Evolutionary conservation across 2,797 vertebrate species (phyloP).

Genomic region (Australoheros facetus): DNA sequence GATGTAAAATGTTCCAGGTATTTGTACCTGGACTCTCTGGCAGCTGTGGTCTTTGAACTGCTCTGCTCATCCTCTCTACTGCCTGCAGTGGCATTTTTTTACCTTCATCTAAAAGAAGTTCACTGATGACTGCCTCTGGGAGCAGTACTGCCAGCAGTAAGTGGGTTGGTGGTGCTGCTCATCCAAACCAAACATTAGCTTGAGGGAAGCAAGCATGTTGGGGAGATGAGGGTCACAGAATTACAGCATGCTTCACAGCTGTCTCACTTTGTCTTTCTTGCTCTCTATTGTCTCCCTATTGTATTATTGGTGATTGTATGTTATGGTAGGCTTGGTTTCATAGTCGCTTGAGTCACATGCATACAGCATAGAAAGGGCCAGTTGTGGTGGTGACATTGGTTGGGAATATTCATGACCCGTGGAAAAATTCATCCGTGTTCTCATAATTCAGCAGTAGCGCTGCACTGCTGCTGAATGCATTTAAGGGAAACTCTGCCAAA

Average conservation of each 20-base stretch:
- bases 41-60: not conserved
- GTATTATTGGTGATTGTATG: not conserved
- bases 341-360: not conserved
- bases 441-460: not conserved
- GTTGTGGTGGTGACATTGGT: not conserved
- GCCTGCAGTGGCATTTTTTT: not conserved
- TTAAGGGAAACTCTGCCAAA: not conserved
- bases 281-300: not conserved
- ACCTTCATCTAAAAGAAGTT: not conserved
- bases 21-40: not conserved
- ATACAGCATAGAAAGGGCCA: not conserved
- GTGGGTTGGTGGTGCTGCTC: not conserved
- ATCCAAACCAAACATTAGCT: slow-evolving; percentile 1
- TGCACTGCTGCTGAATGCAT: not conserved
- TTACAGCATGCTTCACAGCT: not conserved
- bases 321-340: not conserved
- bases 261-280: not conserved
- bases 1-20: not conserved
- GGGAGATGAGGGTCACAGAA: not conserved
- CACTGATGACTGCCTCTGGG: not conserved
- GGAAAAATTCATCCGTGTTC: not conserved
- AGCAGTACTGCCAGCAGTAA: not conserved
- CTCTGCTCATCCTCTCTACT: not conserved
- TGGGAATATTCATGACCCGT: not conserved
- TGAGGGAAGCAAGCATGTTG: not conserved